Evolutionary conservation across 2,113 vertebrate genomes (phyloP).

Genomic region (Fukomys damarensis): DNA sequence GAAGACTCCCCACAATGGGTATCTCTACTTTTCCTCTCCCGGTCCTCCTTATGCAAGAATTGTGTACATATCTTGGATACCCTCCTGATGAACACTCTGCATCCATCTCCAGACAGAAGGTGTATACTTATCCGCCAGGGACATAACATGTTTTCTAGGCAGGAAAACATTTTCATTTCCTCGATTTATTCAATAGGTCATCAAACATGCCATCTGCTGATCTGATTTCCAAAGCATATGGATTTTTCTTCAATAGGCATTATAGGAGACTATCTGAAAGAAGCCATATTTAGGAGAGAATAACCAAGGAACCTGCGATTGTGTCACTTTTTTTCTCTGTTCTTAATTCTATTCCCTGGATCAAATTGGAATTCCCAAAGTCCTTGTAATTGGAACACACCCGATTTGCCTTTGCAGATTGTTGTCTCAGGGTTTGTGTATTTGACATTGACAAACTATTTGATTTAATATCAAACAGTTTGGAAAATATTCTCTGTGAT

Average conservation of each 20-base stretch:
- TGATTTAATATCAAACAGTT: neutral
- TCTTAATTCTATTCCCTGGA: neutral
- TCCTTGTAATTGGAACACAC: neutral
- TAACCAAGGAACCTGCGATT: neutral
- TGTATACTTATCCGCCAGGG: neutral
- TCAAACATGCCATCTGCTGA: constrained; percentile 71
- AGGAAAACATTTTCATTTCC: constrained; percentile 63
- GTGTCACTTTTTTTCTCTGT: neutral
- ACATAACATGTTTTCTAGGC: constrained; percentile 55
- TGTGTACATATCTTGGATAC: constrained; percentile 23
- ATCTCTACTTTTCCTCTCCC: neutral
- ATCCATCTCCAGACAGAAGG: constrained; percentile 1
- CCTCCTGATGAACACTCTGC: neutral
- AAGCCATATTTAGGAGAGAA: neutral
- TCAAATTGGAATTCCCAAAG: neutral
- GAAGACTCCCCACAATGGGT: neutral
- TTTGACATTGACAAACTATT: neutral
- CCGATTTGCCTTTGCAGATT: neutral
- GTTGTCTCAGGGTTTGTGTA: neutral
- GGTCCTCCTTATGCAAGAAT: neutral
- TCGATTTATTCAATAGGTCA: constrained; percentile 68
- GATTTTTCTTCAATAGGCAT: constrained; percentile 25
- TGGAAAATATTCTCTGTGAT: neutral
- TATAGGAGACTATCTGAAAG: constrained; percentile 37
- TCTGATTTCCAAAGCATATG: constrained; percentile 61